Evolutionary conservation across 2,113 vertebrate genomes (phyloP).

Genomic region (Thunnus maccoyii): DNA sequence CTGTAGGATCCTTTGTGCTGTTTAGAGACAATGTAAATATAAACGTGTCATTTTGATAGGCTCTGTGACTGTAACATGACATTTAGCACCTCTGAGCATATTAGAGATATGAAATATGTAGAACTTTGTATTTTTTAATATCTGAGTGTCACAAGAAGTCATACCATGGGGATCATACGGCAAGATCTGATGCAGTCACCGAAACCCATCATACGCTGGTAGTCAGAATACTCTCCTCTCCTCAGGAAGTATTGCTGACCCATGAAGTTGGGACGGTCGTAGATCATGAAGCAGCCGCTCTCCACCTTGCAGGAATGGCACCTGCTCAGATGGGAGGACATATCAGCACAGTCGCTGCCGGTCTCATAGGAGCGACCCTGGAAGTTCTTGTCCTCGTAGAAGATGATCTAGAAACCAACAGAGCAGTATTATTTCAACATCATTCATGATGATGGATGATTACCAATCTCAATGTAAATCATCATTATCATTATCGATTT

Average conservation of each 20-base stretch:
- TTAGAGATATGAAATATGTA: background rate
- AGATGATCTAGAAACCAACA: conserved; percentile 68
- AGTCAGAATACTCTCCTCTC: conserved; percentile 83
- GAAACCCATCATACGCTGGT: conserved; percentile 76
- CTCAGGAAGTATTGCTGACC: conserved; percentile 82
- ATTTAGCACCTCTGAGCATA: too few relatives aligned
- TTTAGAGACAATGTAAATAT: background rate
- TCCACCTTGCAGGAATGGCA: conserved; percentile 79
- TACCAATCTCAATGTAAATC: too few relatives aligned
- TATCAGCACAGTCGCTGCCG: conserved; percentile 79
- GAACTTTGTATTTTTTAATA: conserved; percentile 3
- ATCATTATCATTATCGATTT: too few relatives aligned
- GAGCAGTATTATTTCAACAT: too few relatives aligned
- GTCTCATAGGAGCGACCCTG: conserved; percentile 82
- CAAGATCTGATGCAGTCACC: conserved; percentile 78
- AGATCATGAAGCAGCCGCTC: conserved; percentile 81
- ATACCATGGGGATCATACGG: conserved; percentile 81
- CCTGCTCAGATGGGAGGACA: conserved; percentile 77
- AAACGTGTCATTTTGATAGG: background rate
- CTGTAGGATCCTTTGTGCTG: conserved; percentile 76
- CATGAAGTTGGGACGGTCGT: conserved; percentile 80
- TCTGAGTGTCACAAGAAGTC: conserved; percentile 1
- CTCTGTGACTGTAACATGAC: too few relatives aligned
- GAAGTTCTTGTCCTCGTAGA: conserved; percentile 85
- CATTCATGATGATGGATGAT: too few relatives aligned